Conservation (phyloP, 2,888 invertebrate genomes). For the Drosophila maculinotata region DNA sequence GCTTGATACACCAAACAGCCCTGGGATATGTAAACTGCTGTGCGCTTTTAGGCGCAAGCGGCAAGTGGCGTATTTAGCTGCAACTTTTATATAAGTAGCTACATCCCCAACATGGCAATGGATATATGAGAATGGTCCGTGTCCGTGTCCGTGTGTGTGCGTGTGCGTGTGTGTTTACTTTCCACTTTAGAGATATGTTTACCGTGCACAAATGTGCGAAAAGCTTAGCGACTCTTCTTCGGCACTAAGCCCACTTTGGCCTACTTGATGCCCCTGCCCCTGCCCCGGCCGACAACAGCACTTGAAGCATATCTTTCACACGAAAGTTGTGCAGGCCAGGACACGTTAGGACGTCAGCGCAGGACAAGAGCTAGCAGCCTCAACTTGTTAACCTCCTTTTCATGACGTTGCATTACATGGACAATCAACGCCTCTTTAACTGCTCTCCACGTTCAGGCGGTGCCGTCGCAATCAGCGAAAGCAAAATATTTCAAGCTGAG, state of each 20-base stretch:
- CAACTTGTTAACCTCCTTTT: constrained; percentile 77
- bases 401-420: constrained; percentile 61
- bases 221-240: constrained; percentile 52
- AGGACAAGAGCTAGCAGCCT: constrained; percentile 45
- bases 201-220: constrained; percentile 58
- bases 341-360: constrained; percentile 29
- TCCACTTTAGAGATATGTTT: constrained; percentile 73
- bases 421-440: constrained; percentile 68
- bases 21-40: constrained; percentile 7
- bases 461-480: constrained; percentile 46
- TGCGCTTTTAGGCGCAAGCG: constrained; percentile 42
- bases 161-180: constrained; percentile 56
- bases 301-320: constrained; percentile 56
- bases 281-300: constrained; percentile 13
- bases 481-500: constrained; percentile 69
- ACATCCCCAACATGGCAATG: constrained; percentile 26
- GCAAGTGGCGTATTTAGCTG: constrained; percentile 69
- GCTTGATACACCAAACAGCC: neutral
- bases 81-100: constrained; percentile 56
- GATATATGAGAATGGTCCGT: constrained; percentile 20
- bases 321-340: constrained; percentile 37
- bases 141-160: constrained; percentile 1
- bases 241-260: constrained; percentile 63
- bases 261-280: constrained; percentile 67
- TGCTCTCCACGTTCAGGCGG: constrained; percentile 35